Conservation (phyloP, 1,140 invertebrate genomes). For the Aphis craccivora region DNA sequence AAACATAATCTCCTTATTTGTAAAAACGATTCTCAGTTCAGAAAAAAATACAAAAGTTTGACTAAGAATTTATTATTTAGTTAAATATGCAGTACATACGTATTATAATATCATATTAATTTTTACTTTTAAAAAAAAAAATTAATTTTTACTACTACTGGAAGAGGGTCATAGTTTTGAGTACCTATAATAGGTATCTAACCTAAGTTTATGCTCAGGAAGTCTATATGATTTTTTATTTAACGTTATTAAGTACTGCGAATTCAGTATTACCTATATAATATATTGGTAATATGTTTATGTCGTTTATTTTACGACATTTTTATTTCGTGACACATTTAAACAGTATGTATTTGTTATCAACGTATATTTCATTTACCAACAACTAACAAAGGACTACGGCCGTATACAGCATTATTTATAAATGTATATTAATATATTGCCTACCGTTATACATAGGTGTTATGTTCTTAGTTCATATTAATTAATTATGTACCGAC, state of each 20-base stretch:
- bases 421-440: background rate
- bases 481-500: constrained; percentile 13
- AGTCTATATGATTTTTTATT: background rate
- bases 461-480: background rate
- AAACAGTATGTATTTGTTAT: background rate
- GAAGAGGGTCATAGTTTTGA: background rate
- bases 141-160: too few relatives aligned
- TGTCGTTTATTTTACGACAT: background rate
- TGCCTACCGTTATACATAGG: background rate
- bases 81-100: background rate
- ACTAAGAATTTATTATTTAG: background rate
- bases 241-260: background rate
- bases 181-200: too few relatives aligned
- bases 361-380: background rate
- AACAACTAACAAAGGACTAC: background rate
- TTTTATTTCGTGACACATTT: background rate
- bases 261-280: background rate
- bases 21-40: background rate
- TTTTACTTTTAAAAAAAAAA: too few relatives aligned
- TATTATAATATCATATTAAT: background rate
- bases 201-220: background rate
- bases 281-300: background rate
- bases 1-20: background rate
- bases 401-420: background rate
- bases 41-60: background rate